These are phyloP conservation scores for Valencia hispanica DNA, from an alignment of 2,797 vertebrate genomes.

Conservation along the genomic window DNA sequence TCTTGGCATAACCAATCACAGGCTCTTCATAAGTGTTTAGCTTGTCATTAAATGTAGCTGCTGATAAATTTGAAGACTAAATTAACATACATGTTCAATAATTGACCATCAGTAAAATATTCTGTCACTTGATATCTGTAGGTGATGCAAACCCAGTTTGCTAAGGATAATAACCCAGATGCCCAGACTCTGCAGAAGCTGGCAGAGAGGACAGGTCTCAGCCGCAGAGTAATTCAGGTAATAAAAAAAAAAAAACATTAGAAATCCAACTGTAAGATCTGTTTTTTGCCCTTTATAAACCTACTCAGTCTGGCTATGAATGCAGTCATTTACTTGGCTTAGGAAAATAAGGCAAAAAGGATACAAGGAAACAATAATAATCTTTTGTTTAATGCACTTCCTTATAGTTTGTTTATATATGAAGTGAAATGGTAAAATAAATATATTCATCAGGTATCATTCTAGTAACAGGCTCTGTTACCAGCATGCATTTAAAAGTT, in stretches of 20 bases:
- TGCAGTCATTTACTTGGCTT: not conserved
- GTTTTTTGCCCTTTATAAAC: not conserved
- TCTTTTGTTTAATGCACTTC: too few species aligned
- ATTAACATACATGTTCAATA: not conserved
- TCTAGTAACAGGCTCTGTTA: not conserved
- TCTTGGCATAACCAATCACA: too few species aligned
- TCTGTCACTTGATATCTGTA: constrained; percentile 56
- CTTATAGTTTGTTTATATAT: too few species aligned
- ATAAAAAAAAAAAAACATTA: not conserved
- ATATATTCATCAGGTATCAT: too few species aligned
- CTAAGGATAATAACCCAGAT: constrained; percentile 94
- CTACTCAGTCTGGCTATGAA: not conserved
- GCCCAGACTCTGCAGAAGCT: constrained; percentile 93
- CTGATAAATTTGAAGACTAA: not conserved
- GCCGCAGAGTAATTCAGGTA: constrained; percentile 90
- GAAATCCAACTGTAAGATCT: not conserved
- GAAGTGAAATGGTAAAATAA: too few species aligned
- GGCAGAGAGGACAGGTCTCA: constrained; percentile 93
- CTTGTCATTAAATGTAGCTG: not conserved
- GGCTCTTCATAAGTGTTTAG: not conserved
- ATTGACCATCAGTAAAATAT: not conserved
- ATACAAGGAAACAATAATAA: not conserved
- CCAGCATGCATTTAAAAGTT: not conserved
- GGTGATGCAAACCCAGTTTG: constrained; percentile 95
- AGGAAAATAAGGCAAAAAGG: not conserved